A percentile compares a stretch with the other conserved stretches of the same genome.
Conservation (phyloP, 2,797 vertebrate species). For the Microctenopoma stevenorrisi region DNA sequence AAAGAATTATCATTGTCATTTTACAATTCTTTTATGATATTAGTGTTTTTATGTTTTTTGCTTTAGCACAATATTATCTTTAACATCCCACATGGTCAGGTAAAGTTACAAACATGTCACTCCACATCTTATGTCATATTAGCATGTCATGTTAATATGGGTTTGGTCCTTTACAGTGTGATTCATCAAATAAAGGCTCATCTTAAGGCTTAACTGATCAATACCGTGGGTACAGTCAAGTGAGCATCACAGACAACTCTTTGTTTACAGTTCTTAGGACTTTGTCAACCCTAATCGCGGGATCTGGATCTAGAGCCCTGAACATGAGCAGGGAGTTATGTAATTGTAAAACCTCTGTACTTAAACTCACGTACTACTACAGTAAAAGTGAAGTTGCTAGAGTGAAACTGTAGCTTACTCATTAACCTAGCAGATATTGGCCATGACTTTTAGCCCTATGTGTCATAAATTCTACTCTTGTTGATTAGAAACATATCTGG, state of each 20-base stretch:
- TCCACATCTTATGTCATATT: no score
- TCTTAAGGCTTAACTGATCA: background rate
- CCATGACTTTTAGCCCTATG: slow-evolving; percentile 16
- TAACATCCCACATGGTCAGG: background rate
- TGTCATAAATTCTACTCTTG: slow-evolving; percentile 23
- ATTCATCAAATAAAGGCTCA: background rate
- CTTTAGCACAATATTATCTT: background rate
- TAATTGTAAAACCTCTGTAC: background rate
- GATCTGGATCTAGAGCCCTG: background rate
- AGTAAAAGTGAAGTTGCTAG: background rate
- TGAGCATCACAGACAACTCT: background rate
- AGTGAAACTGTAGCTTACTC: slow-evolving; percentile 36
- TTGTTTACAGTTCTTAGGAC: background rate
- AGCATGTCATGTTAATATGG: background rate
- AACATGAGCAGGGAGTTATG: background rate
- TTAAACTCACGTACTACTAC: background rate
- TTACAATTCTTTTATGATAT: background rate
- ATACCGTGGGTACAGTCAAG: background rate
- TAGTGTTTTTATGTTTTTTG: background rate
- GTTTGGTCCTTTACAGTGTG: background rate
- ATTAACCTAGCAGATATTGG: slow-evolving; percentile 31
- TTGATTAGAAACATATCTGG: slow-evolving; percentile 17
- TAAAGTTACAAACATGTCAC: background rate
- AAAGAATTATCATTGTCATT: slow-evolving; percentile 6
- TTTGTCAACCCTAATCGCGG: background rate